Base-by-base conservation (phyloP, 2,797 vertebrate genomes). In the Malacoctenus gilli region DNA sequence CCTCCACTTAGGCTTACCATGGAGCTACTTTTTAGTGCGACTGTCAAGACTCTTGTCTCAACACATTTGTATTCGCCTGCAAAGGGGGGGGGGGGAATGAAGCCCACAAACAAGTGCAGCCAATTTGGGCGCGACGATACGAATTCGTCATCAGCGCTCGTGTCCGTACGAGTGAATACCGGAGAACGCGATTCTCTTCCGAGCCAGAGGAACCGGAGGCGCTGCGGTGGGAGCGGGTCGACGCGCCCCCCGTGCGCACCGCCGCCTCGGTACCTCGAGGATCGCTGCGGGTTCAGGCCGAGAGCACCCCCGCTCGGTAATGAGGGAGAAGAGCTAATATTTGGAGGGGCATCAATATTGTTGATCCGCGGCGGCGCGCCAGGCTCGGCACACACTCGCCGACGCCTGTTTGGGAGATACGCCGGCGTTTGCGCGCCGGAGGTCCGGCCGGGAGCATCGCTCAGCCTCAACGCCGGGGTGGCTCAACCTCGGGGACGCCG, bases 261-360 rank as follows among this genome's bases (percentile, higher is more conserved):
- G 39, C 46, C 16, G 53, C 65, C 72, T 74, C 48, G 64, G 67
- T 87, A n/a, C 73, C 72, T 86, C 59, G 46, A 86, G 63, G 70
- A 85, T 55, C 25, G 68, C 65, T 57, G 57, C 57, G 62, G 67
- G 82, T 85, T 85, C 75, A 80, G 55, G 41, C 72, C 6, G 30
- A 53, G 59, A 75, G 66, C 80, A 67, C 69, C 61, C n/a, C 59
- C n/a, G 65, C 69, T 73, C 49, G 42, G 68, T 88, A 86, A 88
- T 82, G 75, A 84, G 67, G 64, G 63, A 65, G 59, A 85, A 86
- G n/a, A 87, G 85, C 77, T 80, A 83, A 88, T 87, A 87, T 87
- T 89, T 87, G 80, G 72, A 85, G 72, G n/a, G 80, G 56, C 68
- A 83, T 89, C 87, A 82, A 87, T 87, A 80, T 75, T 74, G 83